Evolutionary conservation across 92 coral and sea anemone genomes (phyloP), one percentile per base, ranked within the genome.

Genomic region (Metridium senile): DNA sequence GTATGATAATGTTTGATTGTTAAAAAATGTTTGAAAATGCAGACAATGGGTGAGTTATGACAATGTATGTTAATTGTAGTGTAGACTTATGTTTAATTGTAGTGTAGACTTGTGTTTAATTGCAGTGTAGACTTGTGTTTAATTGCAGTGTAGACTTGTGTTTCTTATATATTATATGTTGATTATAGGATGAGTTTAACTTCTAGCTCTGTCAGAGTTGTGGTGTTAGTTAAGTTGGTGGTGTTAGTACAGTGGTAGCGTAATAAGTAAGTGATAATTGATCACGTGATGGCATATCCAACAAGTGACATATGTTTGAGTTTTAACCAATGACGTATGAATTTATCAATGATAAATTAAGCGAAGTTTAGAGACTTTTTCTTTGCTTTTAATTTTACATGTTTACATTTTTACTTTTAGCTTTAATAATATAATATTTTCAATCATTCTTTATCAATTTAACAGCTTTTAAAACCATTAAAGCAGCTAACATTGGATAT

Each of bases 181-280:
- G 69, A 63, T 63, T 59, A 59, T 59, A 59, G 31, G 65, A 59
- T 59, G 22, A 21, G 4, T 22, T 59, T 59, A 59, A 59, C 65
- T 59, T 59, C 65, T 39, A 4, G 13, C 13, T 4, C 8, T 39
- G 13, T 39, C n/a, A n/a, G n/a, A n/a, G 49, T 39, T 4, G 49
- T 39, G 49, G 13, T 39, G n/a, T n/a, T n/a, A n/a, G 23, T 54
- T 9, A 4, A 54, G 21, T 54, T 54, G 4, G 23, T 54, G 61
- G 25, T 20, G 25, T 54, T 54, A 54, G 61, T 54, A 9, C 61
- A 20, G 17, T 21, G 61, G 25, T 54, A 39, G 13, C 49, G 49
- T 4, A 4, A 13, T 6, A 54, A 6, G 23, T 10, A 54, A 10
- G 61, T 54, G 13, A 3, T 54, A 3, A 9, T 54, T 16, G 4